Percentiles rank a stretch among this genome's conserved stretches.
Evolutionary conservation across 1,140 invertebrate species (phyloP).

Genomic region (Drosophila orosa): DNA sequence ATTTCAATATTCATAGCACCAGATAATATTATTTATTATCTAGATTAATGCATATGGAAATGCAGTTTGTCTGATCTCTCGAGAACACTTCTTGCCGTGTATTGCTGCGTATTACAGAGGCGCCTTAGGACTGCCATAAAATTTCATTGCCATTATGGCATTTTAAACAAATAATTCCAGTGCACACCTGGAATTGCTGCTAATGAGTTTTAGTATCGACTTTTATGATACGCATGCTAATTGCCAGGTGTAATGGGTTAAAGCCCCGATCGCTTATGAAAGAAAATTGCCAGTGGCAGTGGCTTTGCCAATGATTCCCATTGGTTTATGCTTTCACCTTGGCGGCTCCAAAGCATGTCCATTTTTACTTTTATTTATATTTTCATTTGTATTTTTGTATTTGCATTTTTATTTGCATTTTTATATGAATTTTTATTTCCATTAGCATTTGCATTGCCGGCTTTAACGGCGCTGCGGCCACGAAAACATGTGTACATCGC

Average conservation of each 20-base stretch:
- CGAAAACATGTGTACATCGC: slow-evolving; percentile 61
- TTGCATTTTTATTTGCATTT: slow-evolving; percentile 17
- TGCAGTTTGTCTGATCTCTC: not conserved
- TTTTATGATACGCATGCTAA: slow-evolving; percentile 59
- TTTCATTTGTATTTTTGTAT: slow-evolving; percentile 38
- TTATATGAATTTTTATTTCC: slow-evolving; percentile 39
- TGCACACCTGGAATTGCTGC: slow-evolving; percentile 56
- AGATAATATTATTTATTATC: not conserved
- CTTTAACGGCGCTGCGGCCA: slow-evolving; percentile 31
- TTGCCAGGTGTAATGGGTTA: slow-evolving; percentile 55
- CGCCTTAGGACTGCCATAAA: slow-evolving; percentile 2
- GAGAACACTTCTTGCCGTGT: not conserved
- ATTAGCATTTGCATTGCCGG: slow-evolving; percentile 47
- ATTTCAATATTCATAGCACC: not conserved
- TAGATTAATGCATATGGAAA: not conserved
- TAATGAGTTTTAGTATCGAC: slow-evolving; percentile 70
- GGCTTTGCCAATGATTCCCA: slow-evolving; percentile 16
- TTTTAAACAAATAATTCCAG: slow-evolving; percentile 29
- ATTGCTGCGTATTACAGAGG: slow-evolving; percentile 10
- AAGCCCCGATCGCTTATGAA: slow-evolving; percentile 35
- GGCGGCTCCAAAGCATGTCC: slow-evolving; percentile 18
- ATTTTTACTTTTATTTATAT: slow-evolving; percentile 31
- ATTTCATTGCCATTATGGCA: slow-evolving; percentile 21
- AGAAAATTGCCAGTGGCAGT: slow-evolving; percentile 24
- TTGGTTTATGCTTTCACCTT: slow-evolving; percentile 37